These are phyloP conservation scores for Hydrolagus affinis DNA, from an alignment of 2,113 vertebrate genomes.

Conservation along the genomic window DNA sequence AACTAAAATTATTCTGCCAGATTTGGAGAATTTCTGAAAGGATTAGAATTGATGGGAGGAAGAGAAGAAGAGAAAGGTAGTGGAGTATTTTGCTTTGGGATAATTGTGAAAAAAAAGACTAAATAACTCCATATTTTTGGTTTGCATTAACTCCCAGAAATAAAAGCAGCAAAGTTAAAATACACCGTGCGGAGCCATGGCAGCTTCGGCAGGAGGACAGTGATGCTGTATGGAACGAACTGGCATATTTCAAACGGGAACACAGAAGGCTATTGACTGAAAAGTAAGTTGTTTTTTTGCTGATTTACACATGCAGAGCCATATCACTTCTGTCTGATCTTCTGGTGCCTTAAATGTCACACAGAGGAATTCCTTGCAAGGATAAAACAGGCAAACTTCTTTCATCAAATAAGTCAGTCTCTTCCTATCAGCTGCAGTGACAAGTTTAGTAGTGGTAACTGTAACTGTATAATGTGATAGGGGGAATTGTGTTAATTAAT, in stretches of 20 bases:
- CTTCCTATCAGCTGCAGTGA: constrained; percentile 56
- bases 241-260: constrained; percentile 70
- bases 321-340: constrained; percentile 28
- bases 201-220: constrained; percentile 71
- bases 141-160: constrained; percentile 46
- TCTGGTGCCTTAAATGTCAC: constrained; percentile 38
- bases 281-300: constrained; percentile 63
- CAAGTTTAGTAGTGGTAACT: constrained; percentile 58
- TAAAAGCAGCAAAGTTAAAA: constrained; percentile 44
- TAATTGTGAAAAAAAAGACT: constrained; percentile 33
- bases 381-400: constrained; percentile 41
- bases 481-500: constrained; percentile 77
- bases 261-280: constrained; percentile 68
- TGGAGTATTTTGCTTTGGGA: constrained; percentile 11
- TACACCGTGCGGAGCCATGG: constrained; percentile 46
- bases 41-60: no score
- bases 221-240: constrained; percentile 73
- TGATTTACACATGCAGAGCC: constrained; percentile 36
- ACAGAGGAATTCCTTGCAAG: constrained; percentile 42
- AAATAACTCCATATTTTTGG: constrained; percentile 4
- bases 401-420: constrained; percentile 42
- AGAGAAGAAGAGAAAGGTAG: no score
- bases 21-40: neutral
- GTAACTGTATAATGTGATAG: constrained; percentile 62
- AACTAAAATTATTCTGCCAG: neutral